Conservation (phyloP, 1,140 invertebrate genomes). For the Aphaenogaster floridana region DNA sequence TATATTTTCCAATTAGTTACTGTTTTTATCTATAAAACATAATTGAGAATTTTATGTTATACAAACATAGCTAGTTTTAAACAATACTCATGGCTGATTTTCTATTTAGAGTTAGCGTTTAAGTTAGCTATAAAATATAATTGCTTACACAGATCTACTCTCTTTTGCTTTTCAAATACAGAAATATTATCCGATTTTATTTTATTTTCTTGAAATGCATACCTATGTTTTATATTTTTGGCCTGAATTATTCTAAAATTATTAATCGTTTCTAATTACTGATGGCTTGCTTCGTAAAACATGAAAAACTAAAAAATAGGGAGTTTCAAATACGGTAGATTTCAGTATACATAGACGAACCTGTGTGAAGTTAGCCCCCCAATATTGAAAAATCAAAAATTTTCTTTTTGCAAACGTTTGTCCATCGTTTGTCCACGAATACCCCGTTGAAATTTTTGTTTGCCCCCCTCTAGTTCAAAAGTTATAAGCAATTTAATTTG, state of each 20-base stretch:
- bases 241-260: neutral
- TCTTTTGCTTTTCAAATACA: neutral
- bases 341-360: neutral
- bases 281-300: neutral
- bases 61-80: neutral
- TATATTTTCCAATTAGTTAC: constrained; percentile 8
- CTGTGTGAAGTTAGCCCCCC: no score
- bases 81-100: neutral
- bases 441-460: no score
- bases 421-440: no score
- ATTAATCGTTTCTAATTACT: neutral
- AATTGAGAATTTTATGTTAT: neutral
- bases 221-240: neutral
- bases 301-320: neutral
- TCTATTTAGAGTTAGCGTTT: neutral
- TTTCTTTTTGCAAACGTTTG: no score
- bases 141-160: neutral
- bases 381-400: no score
- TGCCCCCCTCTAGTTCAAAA: no score
- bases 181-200: neutral
- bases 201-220: neutral
- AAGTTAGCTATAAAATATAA: neutral
- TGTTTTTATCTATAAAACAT: neutral
- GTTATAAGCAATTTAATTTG: no score
- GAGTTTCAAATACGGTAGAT: neutral